Percentiles rank a stretch among this genome's conserved stretches.
phyloP scores from a whole-genome alignment of 2,888 invertebrate species.

The Synergus japonicus region DNA sequence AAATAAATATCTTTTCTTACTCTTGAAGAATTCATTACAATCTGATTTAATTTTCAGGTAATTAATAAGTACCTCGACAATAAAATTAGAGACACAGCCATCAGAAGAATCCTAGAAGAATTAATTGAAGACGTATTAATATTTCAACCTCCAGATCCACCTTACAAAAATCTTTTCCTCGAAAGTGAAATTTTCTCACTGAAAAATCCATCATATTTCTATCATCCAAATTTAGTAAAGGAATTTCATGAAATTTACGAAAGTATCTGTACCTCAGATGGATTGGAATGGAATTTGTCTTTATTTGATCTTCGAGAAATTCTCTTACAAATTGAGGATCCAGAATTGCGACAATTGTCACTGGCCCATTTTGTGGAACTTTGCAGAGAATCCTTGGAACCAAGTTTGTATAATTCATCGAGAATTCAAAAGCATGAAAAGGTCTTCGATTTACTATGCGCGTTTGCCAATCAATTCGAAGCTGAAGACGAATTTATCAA shows the following conservation, averaged over 20 bases:
- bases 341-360: conserved; percentile 43
- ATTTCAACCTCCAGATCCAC: conserved; percentile 42
- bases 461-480: conserved; percentile 63
- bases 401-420: conserved; percentile 25
- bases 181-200: conserved; percentile 61
- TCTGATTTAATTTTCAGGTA: not conserved
- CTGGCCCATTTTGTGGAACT: conserved; percentile 53
- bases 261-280: not conserved
- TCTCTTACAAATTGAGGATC: conserved; percentile 55
- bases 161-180: conserved; percentile 58
- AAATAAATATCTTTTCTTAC: no score
- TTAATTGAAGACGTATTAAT: conserved; percentile 52
- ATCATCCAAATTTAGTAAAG: conserved; percentile 52
- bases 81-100: conserved; percentile 51
- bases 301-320: conserved; percentile 58
- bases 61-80: conserved; percentile 58
- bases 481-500: conserved; percentile 55
- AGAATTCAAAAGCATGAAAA: conserved; percentile 45
- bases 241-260: conserved; percentile 59
- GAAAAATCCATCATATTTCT: conserved; percentile 62
- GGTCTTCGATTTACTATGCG: conserved; percentile 60
- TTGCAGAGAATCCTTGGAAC: conserved; percentile 54
- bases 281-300: conserved; percentile 60
- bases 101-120: conserved; percentile 59
- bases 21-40: not conserved